Conservation (phyloP, 2,797 vertebrate species). For the Staurois parvus region DNA sequence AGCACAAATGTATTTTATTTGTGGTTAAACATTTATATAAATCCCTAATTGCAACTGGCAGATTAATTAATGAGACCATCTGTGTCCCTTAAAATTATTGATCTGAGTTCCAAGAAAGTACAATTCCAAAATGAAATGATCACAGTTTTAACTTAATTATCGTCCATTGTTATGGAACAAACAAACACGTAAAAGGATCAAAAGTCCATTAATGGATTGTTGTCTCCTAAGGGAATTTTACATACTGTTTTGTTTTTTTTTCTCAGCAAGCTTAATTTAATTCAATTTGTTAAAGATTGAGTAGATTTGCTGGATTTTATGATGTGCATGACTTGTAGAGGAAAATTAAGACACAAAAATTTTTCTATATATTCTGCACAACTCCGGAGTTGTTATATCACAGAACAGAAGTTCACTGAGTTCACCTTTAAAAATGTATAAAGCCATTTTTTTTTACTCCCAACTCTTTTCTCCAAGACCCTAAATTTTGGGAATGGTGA, state of each 20-base stretch:
- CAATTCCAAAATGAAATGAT: constrained; percentile 28
- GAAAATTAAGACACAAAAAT: too few species aligned
- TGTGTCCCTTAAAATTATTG: constrained; percentile 32
- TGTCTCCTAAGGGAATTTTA: background rate
- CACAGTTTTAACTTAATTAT: constrained; percentile 2
- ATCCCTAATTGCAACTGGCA: constrained; percentile 46
- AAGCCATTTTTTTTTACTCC: too few species aligned
- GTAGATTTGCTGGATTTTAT: background rate
- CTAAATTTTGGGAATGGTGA: too few species aligned
- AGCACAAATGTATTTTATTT: constrained; percentile 58
- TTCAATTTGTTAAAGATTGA: background rate
- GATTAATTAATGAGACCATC: constrained; percentile 46
- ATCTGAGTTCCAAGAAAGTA: constrained; percentile 23
- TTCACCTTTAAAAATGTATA: too few species aligned
- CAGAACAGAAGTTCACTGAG: too few species aligned
- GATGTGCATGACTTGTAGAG: background rate
- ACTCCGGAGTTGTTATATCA: background rate
- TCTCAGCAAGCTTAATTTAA: background rate
- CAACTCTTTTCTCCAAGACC: too few species aligned
- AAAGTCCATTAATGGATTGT: background rate
- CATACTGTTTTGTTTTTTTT: too few species aligned
- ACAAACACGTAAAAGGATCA: background rate
- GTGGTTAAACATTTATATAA: constrained; percentile 40
- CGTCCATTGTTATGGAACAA: constrained; percentile 23
- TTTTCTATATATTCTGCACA: too few species aligned